phyloP scores from a whole-genome alignment of 2,113 vertebrate species.

The Nannospalax galili region DNA sequence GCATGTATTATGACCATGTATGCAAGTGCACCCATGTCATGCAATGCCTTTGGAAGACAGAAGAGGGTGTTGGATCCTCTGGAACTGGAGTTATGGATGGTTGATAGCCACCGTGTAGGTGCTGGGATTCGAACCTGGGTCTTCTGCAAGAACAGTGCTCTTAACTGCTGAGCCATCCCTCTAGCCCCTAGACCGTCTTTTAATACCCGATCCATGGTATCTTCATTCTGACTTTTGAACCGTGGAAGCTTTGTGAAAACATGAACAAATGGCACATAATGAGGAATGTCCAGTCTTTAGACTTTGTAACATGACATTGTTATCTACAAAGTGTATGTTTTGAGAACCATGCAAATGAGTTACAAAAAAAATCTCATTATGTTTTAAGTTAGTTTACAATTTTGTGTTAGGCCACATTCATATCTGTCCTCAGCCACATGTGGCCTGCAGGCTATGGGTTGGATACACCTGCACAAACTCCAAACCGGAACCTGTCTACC shows the following conservation, averaged over 20 bases:
- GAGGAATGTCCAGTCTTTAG: not conserved
- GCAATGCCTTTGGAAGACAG: too few species aligned
- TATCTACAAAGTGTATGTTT: not conserved
- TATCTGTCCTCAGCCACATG: not conserved
- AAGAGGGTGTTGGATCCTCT: too few species aligned
- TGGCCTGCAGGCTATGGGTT: not conserved
- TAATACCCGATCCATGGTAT: not conserved
- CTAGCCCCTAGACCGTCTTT: too few species aligned
- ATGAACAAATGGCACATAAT: not conserved
- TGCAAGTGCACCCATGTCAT: too few species aligned
- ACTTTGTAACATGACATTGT: not conserved
- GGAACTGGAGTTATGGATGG: too few species aligned
- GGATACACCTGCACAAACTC: not conserved
- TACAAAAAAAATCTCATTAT: not conserved
- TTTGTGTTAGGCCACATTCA: not conserved
- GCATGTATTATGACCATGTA: too few species aligned
- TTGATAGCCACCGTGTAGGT: too few species aligned
- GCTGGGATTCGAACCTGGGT: too few species aligned
- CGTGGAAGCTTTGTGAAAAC: not conserved
- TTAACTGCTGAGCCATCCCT: too few species aligned
- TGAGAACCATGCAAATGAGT: not conserved
- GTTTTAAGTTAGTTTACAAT: not conserved
- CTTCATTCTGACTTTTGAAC: slow-evolving; percentile 48
- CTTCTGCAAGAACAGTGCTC: too few species aligned
- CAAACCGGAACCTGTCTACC: slow-evolving; percentile 15